Percentiles rank a stretch among this genome's conserved stretches.
These are phyloP conservation scores for Polyodon spathula DNA, from an alignment of 2,113 vertebrate genomes.

Conservation along the genomic window DNA sequence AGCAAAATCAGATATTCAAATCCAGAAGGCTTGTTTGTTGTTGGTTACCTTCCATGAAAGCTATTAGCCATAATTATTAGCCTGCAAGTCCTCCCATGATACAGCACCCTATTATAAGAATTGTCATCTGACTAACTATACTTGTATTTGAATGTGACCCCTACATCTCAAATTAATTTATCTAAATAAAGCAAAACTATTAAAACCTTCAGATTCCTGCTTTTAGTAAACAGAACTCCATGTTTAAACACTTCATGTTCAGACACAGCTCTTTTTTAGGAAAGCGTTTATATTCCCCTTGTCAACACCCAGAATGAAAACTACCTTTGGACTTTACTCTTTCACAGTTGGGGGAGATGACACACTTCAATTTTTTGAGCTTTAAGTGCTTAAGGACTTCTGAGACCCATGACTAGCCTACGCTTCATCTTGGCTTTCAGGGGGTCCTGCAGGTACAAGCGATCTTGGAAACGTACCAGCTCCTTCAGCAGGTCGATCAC, in stretches of 20 bases:
- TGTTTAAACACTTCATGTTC: background rate
- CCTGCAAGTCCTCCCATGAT: background rate
- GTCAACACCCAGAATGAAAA: no score
- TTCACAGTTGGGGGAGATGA: conserved; percentile 97
- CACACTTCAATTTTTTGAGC: conserved; percentile 83
- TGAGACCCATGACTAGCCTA: conserved; percentile 86
- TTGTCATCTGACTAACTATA: background rate
- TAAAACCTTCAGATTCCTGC: background rate
- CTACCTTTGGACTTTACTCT: conserved; percentile 92
- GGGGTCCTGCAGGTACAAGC: conserved; percentile 90
- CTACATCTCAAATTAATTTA: background rate
- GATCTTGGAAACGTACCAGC: conserved; percentile 92
- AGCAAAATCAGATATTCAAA: background rate
- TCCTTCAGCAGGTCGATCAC: conserved; percentile 80
- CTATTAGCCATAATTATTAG: background rate
- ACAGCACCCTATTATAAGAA: background rate
- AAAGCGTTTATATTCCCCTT: background rate
- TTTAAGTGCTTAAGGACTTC: conserved; percentile 93
- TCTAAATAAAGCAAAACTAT: background rate
- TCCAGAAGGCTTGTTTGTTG: background rate
- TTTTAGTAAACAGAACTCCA: no score
- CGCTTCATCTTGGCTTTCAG: conserved; percentile 91
- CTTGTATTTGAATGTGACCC: background rate
- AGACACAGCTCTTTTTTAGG: no score
- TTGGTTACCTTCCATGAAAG: background rate